Base-by-base conservation (phyloP, 2,888 invertebrate genomes). In the Leptinotarsa peninsularis region DNA sequence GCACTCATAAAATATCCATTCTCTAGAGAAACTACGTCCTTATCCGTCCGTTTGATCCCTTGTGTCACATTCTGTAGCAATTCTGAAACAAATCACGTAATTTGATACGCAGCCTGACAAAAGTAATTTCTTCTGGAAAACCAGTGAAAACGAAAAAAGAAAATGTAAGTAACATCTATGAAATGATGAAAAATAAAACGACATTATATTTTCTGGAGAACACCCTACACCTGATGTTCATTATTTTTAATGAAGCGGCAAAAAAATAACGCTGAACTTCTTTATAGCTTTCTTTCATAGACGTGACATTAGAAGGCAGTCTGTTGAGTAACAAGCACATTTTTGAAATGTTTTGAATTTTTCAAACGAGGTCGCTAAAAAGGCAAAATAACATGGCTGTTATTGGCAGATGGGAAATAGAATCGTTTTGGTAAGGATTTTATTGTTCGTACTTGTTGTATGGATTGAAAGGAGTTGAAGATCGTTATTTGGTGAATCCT, bases 31-130 rank as follows among this genome's bases (percentile, higher is more conserved):
- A 63, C 43, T 43, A 15, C 10, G n/a, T 15, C 58, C 58, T 58
- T 4, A 60, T 63, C 63, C 43, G 33, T 63, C 63, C 27, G 27
- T 14, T 43, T 43, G 43, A 63, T 63, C 63, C 63, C 63, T 63
- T 27, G 63, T 43, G 63, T 63, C 27, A 63, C 63, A 63, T 63
- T 63, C 4, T 18, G 17, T 33, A 17, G 63, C 43, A 63, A 13
- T 63, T 63, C 63, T 33, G n/a, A 63, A 63, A 63, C 63, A 63
- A 63, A 63, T 63, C 63, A 33, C 33, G 63, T 63, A 63, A 63
- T 63, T 63, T 33, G 63, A 43, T 63, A 63, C 63, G 63, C 63
- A 63, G 33, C 63, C 43, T 63, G n/a, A 63, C 63, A n/a, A 63
- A 60, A 23, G 15, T 18, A 63, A 27, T 43, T 17, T 13, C 18